Percentiles rank a stretch among this genome's conserved stretches.
These are phyloP conservation scores for Pogonomyrmex californicus DNA, from an alignment of 1,140 invertebrate species.

Conservation along the genomic window DNA sequence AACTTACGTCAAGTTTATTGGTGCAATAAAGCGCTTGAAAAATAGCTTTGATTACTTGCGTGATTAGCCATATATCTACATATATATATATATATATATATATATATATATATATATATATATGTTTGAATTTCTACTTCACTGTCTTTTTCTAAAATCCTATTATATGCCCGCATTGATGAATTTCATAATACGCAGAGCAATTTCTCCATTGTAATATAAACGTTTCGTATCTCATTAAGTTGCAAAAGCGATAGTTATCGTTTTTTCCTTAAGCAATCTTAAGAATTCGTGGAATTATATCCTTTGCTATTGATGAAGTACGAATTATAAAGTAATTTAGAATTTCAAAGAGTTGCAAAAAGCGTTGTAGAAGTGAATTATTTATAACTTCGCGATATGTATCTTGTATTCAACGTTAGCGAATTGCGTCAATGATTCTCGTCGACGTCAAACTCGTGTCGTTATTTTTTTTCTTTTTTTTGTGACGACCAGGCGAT, in stretches of 20 bases:
- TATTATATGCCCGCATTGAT: background rate
- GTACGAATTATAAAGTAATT: background rate
- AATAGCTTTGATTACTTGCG: slow-evolving; percentile 36
- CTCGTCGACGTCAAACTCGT: background rate
- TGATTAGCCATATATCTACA: slow-evolving; percentile 16
- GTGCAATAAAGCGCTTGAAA: slow-evolving; percentile 31
- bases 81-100: background rate
- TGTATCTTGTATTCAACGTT: background rate
- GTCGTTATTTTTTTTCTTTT: background rate
- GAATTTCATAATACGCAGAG: slow-evolving; percentile 9
- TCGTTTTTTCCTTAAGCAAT: background rate
- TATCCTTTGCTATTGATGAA: background rate
- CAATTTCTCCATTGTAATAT: background rate
- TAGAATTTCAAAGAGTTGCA: background rate
- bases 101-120: background rate
- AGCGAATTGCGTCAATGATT: background rate
- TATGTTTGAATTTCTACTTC: slow-evolving; percentile 13
- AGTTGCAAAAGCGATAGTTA: slow-evolving; percentile 6
- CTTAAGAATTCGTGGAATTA: background rate
- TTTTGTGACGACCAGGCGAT: background rate
- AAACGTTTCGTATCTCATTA: background rate
- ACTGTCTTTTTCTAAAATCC: background rate
- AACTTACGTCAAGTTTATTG: slow-evolving; percentile 44
- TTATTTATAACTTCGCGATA: background rate
- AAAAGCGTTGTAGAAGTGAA: background rate